Evolutionary conservation across 2,113 vertebrate species (phyloP).

Genomic region (Tricholaema leucomelas): DNA sequence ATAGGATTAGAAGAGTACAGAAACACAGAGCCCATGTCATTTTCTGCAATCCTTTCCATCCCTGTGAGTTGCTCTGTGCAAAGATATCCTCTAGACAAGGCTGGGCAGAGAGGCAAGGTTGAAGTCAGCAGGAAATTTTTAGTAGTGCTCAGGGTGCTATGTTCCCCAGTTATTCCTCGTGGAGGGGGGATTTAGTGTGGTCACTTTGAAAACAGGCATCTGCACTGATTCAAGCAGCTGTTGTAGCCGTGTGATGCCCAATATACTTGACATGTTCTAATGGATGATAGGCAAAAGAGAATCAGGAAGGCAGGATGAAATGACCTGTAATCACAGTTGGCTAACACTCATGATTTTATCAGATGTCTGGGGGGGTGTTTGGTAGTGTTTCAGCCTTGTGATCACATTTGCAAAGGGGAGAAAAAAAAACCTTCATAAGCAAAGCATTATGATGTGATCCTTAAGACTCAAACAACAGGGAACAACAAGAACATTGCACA

Average conservation of each 20-base stretch:
- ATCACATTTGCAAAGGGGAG: neutral
- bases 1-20: slow-evolving; percentile 15
- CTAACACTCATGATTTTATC: neutral
- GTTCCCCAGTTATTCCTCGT: neutral
- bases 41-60: neutral
- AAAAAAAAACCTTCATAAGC: neutral
- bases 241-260: neutral
- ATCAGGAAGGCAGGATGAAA: neutral
- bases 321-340: neutral
- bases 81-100: neutral
- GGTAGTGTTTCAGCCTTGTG: neutral
- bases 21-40: neutral
- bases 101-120: neutral
- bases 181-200: neutral
- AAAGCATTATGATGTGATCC: neutral
- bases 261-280: neutral
- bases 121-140: neutral
- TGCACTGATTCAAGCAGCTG: neutral
- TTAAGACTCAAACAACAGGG: neutral
- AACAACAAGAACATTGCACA: neutral
- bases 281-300: neutral
- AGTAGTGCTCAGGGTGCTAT: neutral
- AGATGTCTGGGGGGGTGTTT: neutral
- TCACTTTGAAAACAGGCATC: neutral
- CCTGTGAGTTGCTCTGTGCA: neutral